A percentile compares a stretch with the other conserved stretches of the same genome.
phyloP scores from a whole-genome alignment of 2,797 vertebrate genomes.

The Moxostoma hubbsi region DNA sequence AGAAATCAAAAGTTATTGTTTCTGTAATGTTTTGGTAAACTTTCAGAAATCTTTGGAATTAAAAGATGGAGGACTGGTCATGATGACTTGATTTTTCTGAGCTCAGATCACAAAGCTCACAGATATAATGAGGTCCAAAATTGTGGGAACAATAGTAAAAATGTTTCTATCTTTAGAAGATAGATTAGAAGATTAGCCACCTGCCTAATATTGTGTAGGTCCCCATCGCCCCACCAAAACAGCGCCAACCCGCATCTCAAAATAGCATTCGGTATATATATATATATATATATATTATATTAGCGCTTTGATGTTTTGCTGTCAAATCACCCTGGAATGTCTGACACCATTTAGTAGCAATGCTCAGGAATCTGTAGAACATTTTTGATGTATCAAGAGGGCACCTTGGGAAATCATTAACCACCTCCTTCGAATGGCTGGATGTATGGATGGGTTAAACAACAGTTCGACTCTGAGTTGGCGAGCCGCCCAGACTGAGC shows the following conservation, averaged over 20 bases:
- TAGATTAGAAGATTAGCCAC: too few relatives aligned
- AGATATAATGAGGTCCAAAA: too few relatives aligned
- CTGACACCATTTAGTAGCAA: not conserved
- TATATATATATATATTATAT: not conserved
- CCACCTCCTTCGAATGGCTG: not conserved
- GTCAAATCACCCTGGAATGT: constrained; percentile 20
- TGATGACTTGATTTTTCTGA: too few relatives aligned
- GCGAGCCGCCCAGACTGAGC: constrained; percentile 38
- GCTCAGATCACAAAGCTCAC: too few relatives aligned
- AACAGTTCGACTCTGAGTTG: constrained; percentile 31
- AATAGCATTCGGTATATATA: too few relatives aligned
- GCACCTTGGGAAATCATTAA: constrained; percentile 27
- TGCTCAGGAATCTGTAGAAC: not conserved
- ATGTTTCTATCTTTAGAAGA: too few relatives aligned
- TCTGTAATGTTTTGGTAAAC: not conserved
- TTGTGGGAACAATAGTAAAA: too few relatives aligned
- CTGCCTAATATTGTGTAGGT: too few relatives aligned
- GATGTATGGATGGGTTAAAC: constrained; percentile 38
- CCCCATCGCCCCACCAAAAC: too few relatives aligned
- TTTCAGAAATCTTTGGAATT: too few relatives aligned
- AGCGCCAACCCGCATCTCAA: too few relatives aligned
- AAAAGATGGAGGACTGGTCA: too few relatives aligned
- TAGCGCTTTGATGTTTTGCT: constrained; percentile 23
- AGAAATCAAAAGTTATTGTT: not conserved
- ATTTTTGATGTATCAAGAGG: constrained; percentile 12